A percentile compares a stretch with the other conserved stretches of the same genome.
Conservation (phyloP, 2,113 vertebrate species). For the Serilophus lunatus region DNA sequence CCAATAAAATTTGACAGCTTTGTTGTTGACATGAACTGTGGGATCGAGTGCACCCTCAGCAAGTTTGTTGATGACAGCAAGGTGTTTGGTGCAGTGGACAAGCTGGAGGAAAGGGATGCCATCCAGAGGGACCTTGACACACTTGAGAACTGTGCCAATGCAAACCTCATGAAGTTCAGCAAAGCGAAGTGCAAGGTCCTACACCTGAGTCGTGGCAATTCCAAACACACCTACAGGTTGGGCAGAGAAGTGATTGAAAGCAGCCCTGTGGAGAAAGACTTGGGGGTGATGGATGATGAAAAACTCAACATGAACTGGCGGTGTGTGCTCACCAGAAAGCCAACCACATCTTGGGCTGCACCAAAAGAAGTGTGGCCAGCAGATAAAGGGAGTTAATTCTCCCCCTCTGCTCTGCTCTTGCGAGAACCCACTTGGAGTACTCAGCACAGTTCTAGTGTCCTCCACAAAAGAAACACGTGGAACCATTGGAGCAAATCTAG, state of each 20-base stretch:
- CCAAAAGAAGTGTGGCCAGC: neutral
- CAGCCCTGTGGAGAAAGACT: neutral
- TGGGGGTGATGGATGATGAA: rapidly evolving
- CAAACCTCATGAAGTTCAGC: neutral
- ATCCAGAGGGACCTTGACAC: neutral
- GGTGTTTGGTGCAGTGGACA: neutral
- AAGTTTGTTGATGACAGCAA: neutral
- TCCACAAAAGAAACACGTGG: neutral
- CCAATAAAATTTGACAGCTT: rapidly evolving
- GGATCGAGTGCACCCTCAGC: rapidly evolving
- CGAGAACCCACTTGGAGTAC: neutral
- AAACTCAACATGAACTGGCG: neutral
- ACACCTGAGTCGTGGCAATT: neutral
- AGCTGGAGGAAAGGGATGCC: neutral
- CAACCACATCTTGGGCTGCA: neutral
- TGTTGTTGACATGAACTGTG: neutral
- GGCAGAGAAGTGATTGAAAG: neutral
- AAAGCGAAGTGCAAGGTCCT: neutral
- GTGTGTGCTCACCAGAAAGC: neutral
- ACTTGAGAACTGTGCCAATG: neutral
- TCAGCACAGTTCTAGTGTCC: neutral
- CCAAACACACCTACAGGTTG: neutral
- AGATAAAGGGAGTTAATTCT: neutral
- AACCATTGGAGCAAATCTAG: neutral
- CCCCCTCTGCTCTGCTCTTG: neutral